A percentile compares a stretch with the other conserved stretches of the same genome.
These are phyloP conservation scores for Zapornia atra DNA, from an alignment of 2,113 vertebrate species.

Conservation along the genomic window DNA sequence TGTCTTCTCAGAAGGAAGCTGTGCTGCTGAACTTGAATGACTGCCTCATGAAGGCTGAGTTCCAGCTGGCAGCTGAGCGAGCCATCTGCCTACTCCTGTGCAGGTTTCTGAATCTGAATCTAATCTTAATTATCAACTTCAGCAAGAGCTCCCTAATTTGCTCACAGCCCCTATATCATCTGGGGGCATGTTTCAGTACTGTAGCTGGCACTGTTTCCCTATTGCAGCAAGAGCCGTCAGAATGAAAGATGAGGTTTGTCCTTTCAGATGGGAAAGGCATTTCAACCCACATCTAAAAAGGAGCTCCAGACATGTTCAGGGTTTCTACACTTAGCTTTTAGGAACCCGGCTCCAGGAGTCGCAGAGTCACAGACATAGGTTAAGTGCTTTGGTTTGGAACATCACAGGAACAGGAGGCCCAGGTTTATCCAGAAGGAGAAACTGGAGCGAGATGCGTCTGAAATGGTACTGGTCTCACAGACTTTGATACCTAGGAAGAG, in stretches of 20 bases:
- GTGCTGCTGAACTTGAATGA: constrained; percentile 11
- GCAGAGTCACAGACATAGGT: not conserved
- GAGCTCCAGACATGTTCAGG: not conserved
- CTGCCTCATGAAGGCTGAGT: constrained; percentile 20
- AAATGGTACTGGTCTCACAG: not conserved
- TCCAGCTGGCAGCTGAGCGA: constrained; percentile 57
- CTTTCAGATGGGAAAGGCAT: not conserved
- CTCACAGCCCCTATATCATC: constrained; percentile 43
- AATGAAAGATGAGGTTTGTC: not conserved
- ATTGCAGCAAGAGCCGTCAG: not conserved
- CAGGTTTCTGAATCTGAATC: constrained; percentile 56
- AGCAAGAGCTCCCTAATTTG: constrained; percentile 59
- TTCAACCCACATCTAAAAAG: not conserved
- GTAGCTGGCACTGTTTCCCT: constrained; percentile 10
- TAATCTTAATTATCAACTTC: constrained; percentile 66
- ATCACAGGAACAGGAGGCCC: not conserved
- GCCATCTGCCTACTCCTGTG: constrained; percentile 58
- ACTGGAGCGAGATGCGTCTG: not conserved
- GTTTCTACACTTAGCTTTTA: not conserved
- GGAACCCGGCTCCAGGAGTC: not conserved
- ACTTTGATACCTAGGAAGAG: not conserved
- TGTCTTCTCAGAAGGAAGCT: not conserved
- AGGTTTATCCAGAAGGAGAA: not conserved
- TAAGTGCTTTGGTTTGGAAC: not conserved
- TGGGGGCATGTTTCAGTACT: constrained; percentile 46